A percentile compares a stretch with the other conserved stretches of the same genome.
These are phyloP conservation scores for Epiblema foenella DNA, from an alignment of 2,888 invertebrate species.

Conservation along the genomic window DNA sequence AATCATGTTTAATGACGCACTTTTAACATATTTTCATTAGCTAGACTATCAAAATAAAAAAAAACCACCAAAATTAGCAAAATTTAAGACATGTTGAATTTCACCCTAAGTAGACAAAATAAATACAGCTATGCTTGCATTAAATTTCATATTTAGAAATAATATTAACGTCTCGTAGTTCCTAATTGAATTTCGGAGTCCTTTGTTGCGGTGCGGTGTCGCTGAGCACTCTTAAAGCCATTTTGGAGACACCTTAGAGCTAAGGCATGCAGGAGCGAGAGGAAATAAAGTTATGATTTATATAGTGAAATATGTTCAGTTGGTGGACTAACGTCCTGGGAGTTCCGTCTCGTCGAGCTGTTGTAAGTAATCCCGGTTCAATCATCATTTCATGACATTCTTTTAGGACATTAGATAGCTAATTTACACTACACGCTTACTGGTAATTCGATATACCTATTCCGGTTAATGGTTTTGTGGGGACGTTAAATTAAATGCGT, in stretches of 20 bases:
- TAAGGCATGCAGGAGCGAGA: constrained; percentile 72
- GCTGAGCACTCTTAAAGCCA: constrained; percentile 76
- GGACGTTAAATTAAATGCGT: no score
- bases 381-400: constrained; percentile 32
- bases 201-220: constrained; percentile 72
- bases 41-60: no score
- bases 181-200: constrained; percentile 78
- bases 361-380: neutral
- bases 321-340: constrained; percentile 58
- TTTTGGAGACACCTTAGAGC: constrained; percentile 76
- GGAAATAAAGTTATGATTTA: constrained; percentile 85
- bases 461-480: no score
- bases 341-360: neutral
- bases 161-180: constrained; percentile 62
- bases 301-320: constrained; percentile 73
- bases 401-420: neutral
- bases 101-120: no score
- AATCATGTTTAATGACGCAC: no score
- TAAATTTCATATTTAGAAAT: constrained; percentile 65
- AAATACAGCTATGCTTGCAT: constrained; percentile 45
- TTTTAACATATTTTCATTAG: no score
- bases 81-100: no score
- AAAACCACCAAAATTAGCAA: no score
- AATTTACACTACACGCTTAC: no score
- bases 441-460: no score